A percentile compares a stretch with the other conserved stretches of the same genome.
These are phyloP conservation scores for Dromaius novaehollandiae DNA, from an alignment of 2,113 vertebrate species.

Conservation along the genomic window DNA sequence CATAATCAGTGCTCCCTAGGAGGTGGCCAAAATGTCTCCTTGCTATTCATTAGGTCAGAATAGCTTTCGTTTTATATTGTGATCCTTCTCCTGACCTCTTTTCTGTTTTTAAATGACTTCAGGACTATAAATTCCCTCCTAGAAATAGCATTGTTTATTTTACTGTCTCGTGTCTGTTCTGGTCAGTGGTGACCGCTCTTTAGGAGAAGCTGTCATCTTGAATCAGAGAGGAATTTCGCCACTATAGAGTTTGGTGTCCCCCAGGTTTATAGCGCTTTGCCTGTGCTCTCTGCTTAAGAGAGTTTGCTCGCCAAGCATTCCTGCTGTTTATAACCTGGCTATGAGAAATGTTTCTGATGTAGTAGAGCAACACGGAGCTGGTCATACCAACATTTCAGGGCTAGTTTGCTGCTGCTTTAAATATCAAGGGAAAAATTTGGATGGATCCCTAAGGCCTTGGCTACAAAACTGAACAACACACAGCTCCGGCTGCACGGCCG, in stretches of 20 bases:
- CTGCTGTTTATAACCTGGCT: neutral
- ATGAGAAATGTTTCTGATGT: neutral
- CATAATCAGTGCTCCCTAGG: slow-evolving; percentile 67
- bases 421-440: slow-evolving; percentile 29
- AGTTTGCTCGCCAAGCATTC: neutral
- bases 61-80: slow-evolving; percentile 64
- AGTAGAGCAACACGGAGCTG: neutral
- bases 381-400: slow-evolving; percentile 33
- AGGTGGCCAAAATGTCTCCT: slow-evolving; percentile 74
- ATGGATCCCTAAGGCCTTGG: slow-evolving; percentile 43
- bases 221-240: slow-evolving; percentile 27
- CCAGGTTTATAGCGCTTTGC: neutral
- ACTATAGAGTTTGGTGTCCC: neutral
- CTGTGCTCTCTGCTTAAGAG: neutral
- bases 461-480: neutral
- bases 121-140: slow-evolving; percentile 66
- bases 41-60: slow-evolving; percentile 70
- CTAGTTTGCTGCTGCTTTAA: slow-evolving; percentile 49
- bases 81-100: slow-evolving; percentile 64
- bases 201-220: slow-evolving; percentile 11
- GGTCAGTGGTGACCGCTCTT: slow-evolving; percentile 17
- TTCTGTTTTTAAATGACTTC: slow-evolving; percentile 61
- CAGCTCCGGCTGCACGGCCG: neutral
- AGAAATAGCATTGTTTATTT: slow-evolving; percentile 61
- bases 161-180: slow-evolving; percentile 42